Conservation (phyloP, 2,797 vertebrate species). For the Hyperoplus immaculatus region DNA sequence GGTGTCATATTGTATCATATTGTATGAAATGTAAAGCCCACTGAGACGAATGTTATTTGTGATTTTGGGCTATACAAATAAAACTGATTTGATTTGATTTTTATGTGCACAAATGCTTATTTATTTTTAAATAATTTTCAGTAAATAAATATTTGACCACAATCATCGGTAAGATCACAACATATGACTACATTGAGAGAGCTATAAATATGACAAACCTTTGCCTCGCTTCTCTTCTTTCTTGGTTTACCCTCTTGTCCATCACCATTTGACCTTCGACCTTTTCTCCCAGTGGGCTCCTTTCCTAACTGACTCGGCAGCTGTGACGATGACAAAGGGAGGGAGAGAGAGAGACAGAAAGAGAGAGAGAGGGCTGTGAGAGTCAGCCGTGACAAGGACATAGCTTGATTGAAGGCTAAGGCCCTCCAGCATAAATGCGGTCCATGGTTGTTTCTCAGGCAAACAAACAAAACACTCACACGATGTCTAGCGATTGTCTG, state of each 20-base stretch:
- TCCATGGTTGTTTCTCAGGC: constrained; percentile 24
- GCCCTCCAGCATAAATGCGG: constrained; percentile 39
- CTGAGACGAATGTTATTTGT: no score
- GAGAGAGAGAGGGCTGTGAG: constrained; percentile 62
- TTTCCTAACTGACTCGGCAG: constrained; percentile 89
- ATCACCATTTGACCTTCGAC: constrained; percentile 95
- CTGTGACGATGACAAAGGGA: constrained; percentile 84
- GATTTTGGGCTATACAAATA: no score
- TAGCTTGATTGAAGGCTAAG: constrained; percentile 61
- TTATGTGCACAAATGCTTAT: not conserved
- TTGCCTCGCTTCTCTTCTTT: constrained; percentile 92
- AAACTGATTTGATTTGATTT: not conserved
- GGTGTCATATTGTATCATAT: no score
- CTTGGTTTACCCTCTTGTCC: constrained; percentile 96
- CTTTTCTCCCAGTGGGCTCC: constrained; percentile 92
- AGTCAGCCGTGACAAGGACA: constrained; percentile 53
- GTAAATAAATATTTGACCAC: no score
- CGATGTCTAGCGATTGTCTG: not conserved
- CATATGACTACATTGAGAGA: not conserved
- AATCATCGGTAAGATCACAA: not conserved
- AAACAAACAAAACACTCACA: constrained; percentile 39
- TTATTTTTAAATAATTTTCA: not conserved
- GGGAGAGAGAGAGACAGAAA: constrained; percentile 33
- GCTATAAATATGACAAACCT: constrained; percentile 79
- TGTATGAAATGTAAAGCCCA: no score